These are phyloP conservation scores for Phyllotreta striolata DNA, from an alignment of 2,888 invertebrate species.

Conservation along the genomic window DNA sequence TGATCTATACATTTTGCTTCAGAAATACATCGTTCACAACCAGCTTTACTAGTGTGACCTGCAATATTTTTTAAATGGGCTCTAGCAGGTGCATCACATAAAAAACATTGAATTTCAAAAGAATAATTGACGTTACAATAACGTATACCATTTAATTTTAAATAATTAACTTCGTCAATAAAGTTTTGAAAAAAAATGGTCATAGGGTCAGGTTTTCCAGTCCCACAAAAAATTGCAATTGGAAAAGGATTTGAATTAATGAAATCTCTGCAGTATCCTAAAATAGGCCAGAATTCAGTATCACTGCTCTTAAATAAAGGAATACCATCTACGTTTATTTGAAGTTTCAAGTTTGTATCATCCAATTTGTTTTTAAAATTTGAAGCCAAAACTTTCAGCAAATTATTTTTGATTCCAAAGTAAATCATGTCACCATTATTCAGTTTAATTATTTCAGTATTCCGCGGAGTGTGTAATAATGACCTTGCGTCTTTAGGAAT, in stretches of 20 bases:
- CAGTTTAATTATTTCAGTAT: slow-evolving; percentile 20
- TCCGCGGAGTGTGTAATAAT: slow-evolving; percentile 28
- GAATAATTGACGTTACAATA: slow-evolving; percentile 10
- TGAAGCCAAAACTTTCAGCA: slow-evolving; percentile 27
- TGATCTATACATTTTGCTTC: slow-evolving; percentile 27
- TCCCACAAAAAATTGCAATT: slow-evolving; percentile 35
- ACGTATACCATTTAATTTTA: slow-evolving; percentile 14
- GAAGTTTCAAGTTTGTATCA: slow-evolving; percentile 19
- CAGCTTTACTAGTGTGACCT: slow-evolving; percentile 34
- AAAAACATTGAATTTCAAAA: slow-evolving; percentile 32
- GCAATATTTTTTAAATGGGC: slow-evolving; percentile 35
- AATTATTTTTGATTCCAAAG: slow-evolving; percentile 28
- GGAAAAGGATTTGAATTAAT: slow-evolving; percentile 31
- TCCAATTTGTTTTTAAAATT: too few species aligned
- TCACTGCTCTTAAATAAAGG: slow-evolving; percentile 39
- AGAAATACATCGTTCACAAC: slow-evolving; percentile 37
- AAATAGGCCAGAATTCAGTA: slow-evolving; percentile 36
- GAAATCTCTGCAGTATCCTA: slow-evolving; percentile 31
- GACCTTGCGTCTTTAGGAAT: slow-evolving; percentile 25
- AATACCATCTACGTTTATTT: slow-evolving; percentile 41
- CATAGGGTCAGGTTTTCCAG: too few species aligned
- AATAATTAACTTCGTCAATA: slow-evolving; percentile 30
- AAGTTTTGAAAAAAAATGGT: slow-evolving; percentile 30
- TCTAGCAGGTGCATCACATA: slow-evolving; percentile 39
- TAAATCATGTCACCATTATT: slow-evolving; percentile 34